Base-by-base conservation (phyloP, 2,888 invertebrate species). In the Drosophila phalerata region DNA sequence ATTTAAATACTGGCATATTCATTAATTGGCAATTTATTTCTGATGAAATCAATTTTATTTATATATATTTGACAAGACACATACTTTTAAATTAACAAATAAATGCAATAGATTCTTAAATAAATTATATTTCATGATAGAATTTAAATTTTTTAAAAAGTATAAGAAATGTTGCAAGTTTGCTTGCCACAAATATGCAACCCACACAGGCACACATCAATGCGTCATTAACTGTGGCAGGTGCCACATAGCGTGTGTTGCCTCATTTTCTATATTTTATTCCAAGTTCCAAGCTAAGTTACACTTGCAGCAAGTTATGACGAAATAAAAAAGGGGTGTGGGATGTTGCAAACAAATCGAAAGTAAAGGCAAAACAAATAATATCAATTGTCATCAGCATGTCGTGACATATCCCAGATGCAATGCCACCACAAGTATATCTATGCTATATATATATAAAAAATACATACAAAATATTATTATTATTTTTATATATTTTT, bases 341-440 rank as follows among this genome's bases (percentile, higher is more conserved):
- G 40, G 43, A 62, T 25, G 57, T 28, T 48, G 77, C 70, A 79
- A 73, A 72, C 70, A 79, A 69, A 82, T 87, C 77, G 77, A 65
- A 72, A 60, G 38, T 72, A 58, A 74, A 64, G 42, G 58, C 77
- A 73, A 68, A 76, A 77, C 78, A 85, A 84, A 79, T 74, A 81
- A 79, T 88, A 90, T 90, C 85, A 87, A 85, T 90, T 90, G 85
- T 85, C 80, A 81, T 82, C 73, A 60, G 75, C 63, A 57, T 71
- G 66, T 79, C 65, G 38, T 63, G 77, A 75, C 76, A 69, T 49
- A 52, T 57, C 19, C 49, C 67, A 32, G 64, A 47, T 62, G 69
- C 52, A 37, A 30, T 60, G 57, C 58, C 43, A 56, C 69, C 63
- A 43, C 76, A 81, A 38, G n/a, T 58, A 42, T 45, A 28, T 34